Evolutionary conservation across 1,140 invertebrate genomes (phyloP).

Genomic region (Penaeus chinensis): DNA sequence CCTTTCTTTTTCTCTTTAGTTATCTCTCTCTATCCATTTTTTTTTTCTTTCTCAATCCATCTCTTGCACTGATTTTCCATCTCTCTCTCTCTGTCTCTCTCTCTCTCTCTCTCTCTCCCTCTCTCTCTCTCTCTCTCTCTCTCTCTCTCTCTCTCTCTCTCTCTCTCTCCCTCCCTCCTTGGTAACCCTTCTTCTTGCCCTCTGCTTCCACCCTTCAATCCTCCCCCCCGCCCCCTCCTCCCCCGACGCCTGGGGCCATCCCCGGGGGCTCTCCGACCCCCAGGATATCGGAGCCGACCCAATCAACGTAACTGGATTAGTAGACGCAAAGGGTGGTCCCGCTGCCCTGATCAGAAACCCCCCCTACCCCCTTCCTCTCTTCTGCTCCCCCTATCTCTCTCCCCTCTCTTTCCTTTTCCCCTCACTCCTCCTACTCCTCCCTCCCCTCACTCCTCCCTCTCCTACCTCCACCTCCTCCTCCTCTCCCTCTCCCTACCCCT

Average conservation of each 20-base stretch:
- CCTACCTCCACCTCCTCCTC: too few relatives aligned
- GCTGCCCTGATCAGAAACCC: conserved; percentile 2
- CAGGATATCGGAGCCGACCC: conserved; percentile 50
- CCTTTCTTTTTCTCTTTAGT: too few relatives aligned
- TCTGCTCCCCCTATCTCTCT: background rate
- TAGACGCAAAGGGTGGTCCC: conserved; percentile 26
- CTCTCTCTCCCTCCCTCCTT: too few relatives aligned
- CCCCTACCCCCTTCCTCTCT: background rate
- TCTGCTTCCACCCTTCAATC: too few relatives aligned
- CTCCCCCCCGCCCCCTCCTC: conserved; percentile 16
- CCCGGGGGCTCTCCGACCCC: conserved; percentile 28
- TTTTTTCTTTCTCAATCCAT: too few relatives aligned
- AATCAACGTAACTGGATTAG: conserved; percentile 61
- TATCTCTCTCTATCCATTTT: too few relatives aligned
- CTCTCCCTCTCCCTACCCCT: background rate
- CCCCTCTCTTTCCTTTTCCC: background rate
- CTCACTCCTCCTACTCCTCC: background rate
- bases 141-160: too few relatives aligned
- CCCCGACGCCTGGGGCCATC: background rate
- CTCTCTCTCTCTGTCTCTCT: too few relatives aligned
- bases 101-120: too few relatives aligned
- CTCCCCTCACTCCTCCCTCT: background rate
- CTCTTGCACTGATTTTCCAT: too few relatives aligned
- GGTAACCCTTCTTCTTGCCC: too few relatives aligned
- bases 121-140: too few relatives aligned